Evolutionary conservation across 2,113 vertebrate genomes (phyloP), one percentile per base, ranked within the genome.

Genomic region (Maccullochella peelii): DNA sequence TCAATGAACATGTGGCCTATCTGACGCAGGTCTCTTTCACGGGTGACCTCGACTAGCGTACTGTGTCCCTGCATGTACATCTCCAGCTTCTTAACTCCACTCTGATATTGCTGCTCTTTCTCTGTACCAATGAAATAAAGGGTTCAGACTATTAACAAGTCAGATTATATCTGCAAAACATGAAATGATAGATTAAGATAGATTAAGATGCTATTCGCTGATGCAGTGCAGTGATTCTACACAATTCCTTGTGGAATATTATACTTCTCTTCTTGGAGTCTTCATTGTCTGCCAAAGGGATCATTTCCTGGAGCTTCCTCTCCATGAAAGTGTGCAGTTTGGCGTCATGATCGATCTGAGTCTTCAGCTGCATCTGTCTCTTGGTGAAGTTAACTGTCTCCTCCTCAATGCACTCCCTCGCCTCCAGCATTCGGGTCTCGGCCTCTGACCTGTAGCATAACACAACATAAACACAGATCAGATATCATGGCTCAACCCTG

Each of bases 201-300:
- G 25, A 77, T 67, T 9, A 18, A 57, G 76, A 70, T 10, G 57
- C 18, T 47, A 15, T 21, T 20, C 7, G 30, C 16, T 33, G 5
- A 15, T 38, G 33, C n/a, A n/a, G n/a, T 55, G 68, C 59, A 62
- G 18, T 20, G 33, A 20, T 62, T 62, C 1, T 61, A 7, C 21
- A n/a, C 6, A 11, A 23, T 66, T 66, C 12, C 27, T 25, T n/a
- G 2, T 15, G 23, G 9, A 36, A 50, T 25, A 40, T 54, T 8
- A 20, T 73, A 73, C 78, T 57, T 80, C 18, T 80, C 8, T 18
- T 80, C 58, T 44, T 72, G 47, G 57, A 72, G 49, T 63, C 47
- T 21, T 42, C 36, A 42, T 62, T 5, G 30, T 72, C 47, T 42
- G 52, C 59, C 2, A 65, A n/a, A 47, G 18, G 25, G 20, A 12